A percentile compares a stretch with the other conserved stretches of the same genome.
These are phyloP conservation scores for Nematostella vectensis DNA, from an alignment of 92 coral and sea anemone genomes.

Conservation along the genomic window DNA sequence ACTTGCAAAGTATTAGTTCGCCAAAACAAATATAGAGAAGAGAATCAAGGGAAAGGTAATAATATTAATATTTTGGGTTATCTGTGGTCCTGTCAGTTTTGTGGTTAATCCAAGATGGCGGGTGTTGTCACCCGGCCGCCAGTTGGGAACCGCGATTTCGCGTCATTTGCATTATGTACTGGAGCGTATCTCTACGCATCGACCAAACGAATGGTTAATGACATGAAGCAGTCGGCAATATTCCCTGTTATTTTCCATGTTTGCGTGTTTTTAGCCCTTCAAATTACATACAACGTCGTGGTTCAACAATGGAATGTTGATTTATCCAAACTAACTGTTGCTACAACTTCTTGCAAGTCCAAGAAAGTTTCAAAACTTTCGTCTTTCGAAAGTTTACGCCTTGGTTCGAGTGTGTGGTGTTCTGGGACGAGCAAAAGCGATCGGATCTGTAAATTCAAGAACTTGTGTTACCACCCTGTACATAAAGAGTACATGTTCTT, in stretches of 20 bases:
- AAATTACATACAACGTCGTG: constrained; percentile 8
- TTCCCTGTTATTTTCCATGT: constrained; percentile 13
- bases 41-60: too few relatives aligned
- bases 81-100: too few relatives aligned
- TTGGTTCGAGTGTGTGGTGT: constrained; percentile 88
- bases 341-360: not conserved
- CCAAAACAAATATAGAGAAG: too few relatives aligned
- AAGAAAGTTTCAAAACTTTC: constrained; percentile 10
- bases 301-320: not conserved
- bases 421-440: constrained; percentile 50
- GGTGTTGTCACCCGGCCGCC: not conserved
- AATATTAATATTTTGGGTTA: too few relatives aligned
- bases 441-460: constrained; percentile 82
- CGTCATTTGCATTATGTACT: not conserved
- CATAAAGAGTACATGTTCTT: constrained; percentile 67
- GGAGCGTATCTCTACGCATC: not conserved
- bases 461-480: constrained; percentile 72
- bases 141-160: not conserved
- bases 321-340: not conserved
- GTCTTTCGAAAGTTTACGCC: constrained; percentile 7
- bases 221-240: constrained; percentile 7
- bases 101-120: constrained; percentile 4
- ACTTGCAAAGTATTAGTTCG: too few relatives aligned
- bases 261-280: constrained; percentile 13
- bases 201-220: not conserved